Evolutionary conservation across 2,797 vertebrate species (phyloP).

Genomic region (Coregonus ussuriensis): DNA sequence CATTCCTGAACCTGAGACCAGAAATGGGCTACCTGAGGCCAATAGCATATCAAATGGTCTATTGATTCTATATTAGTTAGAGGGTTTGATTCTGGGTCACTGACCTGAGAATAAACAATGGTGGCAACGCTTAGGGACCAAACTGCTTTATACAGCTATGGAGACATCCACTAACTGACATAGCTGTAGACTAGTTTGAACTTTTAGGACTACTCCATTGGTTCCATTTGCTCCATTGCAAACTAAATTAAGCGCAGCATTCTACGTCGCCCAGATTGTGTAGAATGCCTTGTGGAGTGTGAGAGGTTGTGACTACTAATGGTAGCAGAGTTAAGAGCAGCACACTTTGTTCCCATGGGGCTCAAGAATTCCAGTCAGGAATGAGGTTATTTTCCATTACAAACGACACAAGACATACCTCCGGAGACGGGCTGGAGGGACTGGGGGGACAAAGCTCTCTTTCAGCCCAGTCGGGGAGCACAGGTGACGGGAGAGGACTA

Average conservation of each 20-base stretch:
- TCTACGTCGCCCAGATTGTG: conserved; percentile 5
- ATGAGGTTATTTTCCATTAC: conserved; percentile 55
- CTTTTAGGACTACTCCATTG: no score
- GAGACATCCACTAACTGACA: conserved; percentile 35
- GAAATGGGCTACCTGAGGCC: no score
- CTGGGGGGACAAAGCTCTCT: conserved; percentile 66
- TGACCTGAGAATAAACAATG: conserved; percentile 34
- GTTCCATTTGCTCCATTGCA: not conserved
- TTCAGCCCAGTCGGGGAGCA: conserved; percentile 55
- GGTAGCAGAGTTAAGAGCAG: conserved; percentile 23
- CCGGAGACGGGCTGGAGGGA: conserved; percentile 46
- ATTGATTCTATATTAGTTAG: conserved; percentile 29
- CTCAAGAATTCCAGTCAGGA: conserved; percentile 60
- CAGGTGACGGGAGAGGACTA: conserved; percentile 61
- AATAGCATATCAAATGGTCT: no score
- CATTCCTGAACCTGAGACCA: no score
- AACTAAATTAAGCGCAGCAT: not conserved
- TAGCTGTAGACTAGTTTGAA: conserved; percentile 10
- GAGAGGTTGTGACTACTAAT: conserved; percentile 34
- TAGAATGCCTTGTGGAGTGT: conserved; percentile 17
- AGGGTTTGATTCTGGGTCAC: conserved; percentile 53
- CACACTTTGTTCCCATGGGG: conserved; percentile 47
- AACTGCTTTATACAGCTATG: conserved; percentile 33
- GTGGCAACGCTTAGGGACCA: conserved; percentile 39
- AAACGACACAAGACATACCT: conserved; percentile 62